Evolutionary conservation across 2,888 invertebrate species (phyloP), one percentile per base, ranked within the genome.

Genomic region (Aelia acuminata): DNA sequence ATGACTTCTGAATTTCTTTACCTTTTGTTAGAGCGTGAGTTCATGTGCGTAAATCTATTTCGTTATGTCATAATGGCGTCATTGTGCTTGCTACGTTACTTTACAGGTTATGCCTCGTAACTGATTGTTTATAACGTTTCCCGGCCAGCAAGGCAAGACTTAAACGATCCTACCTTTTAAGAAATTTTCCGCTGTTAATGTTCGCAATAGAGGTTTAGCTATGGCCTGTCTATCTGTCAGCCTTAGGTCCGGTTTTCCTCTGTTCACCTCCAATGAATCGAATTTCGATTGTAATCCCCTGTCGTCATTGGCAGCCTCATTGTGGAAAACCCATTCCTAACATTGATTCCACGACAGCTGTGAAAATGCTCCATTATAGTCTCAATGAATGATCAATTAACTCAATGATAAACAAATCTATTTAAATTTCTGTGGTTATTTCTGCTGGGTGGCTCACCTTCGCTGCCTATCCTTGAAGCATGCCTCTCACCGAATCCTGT

Each of bases 191-290:
- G 31, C 63, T 63, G 63, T 63, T 63, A 63, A 31, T 26, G 63
- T 63, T 63, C 31, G 63, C 31, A 63, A 63, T 31, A 15, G 63
- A 31, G 15, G 3, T 63, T 63, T 63, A 13, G 63, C 31, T 31
- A 63, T 63, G 63, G 31, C 26, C 13, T 63, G 63, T 31, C 63
- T 63, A 15, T 8, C 63, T 70, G 63, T 70, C 63, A 63, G 31
- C 63, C 63, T 70, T 70, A 70, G 63, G 63, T 35, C 35, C 63
- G 63, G 63, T 35, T 70, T 70, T 57, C 57, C 63, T 70, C 63
- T 7, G 31, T 70, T 70, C 63, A 7, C 35, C 63, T 70, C 63
- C 31, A 70, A 70, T 35, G 63, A 70, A 70, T 70, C 31, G 63
- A 35, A 35, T 70, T 70, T 35, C 63, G 18, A 70, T 70, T 70